Percentiles rank a stretch among this genome's conserved stretches.
These are phyloP conservation scores for Acropora tenuis DNA, from an alignment of 64 coral and sea anemone species.

Conservation along the genomic window DNA sequence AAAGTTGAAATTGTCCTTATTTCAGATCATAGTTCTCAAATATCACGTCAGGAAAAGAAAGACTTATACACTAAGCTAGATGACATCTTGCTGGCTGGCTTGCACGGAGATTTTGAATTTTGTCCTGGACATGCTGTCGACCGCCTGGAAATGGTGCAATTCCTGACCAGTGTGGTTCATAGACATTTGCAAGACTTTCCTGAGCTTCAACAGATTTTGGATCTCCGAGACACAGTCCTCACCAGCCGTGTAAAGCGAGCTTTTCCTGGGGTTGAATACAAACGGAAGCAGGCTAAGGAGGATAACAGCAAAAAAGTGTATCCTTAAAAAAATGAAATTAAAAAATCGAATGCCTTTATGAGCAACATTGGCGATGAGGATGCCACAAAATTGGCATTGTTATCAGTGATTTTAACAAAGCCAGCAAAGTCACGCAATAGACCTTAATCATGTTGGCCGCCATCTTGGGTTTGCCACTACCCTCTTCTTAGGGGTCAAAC, in stretches of 20 bases:
- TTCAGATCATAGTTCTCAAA: background rate
- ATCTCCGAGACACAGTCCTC: slow-evolving; percentile 84
- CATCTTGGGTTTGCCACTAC: no score
- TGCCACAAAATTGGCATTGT: no score
- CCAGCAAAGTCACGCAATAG: no score
- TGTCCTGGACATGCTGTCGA: slow-evolving; percentile 68
- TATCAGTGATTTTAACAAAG: no score
- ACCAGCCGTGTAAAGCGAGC: slow-evolving; percentile 81
- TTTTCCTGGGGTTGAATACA: slow-evolving; percentile 89
- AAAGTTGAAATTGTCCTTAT: background rate
- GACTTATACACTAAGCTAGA: slow-evolving; percentile 85
- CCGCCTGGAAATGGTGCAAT: slow-evolving; percentile 80
- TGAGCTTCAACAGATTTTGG: slow-evolving; percentile 85
- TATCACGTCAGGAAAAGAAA: slow-evolving; percentile 74
- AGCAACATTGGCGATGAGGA: no score
- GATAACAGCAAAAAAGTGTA: slow-evolving; percentile 91
- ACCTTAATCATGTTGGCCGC: no score
- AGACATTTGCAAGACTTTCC: slow-evolving; percentile 67
- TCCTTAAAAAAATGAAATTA: slow-evolving; percentile 51
- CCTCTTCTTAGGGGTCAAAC: no score
- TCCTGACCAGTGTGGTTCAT: slow-evolving; percentile 72
- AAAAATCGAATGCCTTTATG: background rate
- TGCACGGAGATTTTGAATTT: slow-evolving; percentile 87
- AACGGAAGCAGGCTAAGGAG: slow-evolving; percentile 78
- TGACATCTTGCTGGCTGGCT: slow-evolving; percentile 72